Base-by-base conservation (phyloP, 2,113 vertebrate genomes). In the Zapornia atra region DNA sequence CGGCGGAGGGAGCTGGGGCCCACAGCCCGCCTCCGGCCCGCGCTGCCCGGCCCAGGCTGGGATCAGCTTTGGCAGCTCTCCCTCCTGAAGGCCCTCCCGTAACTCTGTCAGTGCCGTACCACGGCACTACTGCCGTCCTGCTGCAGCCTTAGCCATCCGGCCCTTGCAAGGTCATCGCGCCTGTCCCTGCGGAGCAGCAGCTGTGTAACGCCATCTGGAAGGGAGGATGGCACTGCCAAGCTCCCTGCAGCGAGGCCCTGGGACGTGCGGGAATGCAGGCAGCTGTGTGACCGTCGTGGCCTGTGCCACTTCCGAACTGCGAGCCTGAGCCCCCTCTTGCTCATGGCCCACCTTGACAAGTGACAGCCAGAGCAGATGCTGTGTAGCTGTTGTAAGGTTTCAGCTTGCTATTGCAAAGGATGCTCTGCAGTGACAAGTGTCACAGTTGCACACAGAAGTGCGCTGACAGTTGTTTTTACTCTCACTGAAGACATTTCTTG, bases 261-360 rank as follows among this genome's bases (percentile, higher is more conserved):
- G 66, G 81, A 46, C 42, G 72, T 66, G 76, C 4, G 3, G 82
- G 83, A 86, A 90, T 31, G 80, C 59, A 29, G 82, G 78, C 59
- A 54, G 72, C 72, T 34, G 48, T 3, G 90, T 26, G 34, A 38
- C 5, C 36, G 33, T 42, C 22, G 3, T 1, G 59, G 61, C 75
- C 56, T 11, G 29, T 14, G 82, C 21, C 64, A 11, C 76, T 54
- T 57, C 76, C 90, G 34, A 64, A 25, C 4, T 2, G 22, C 12
- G 1, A 56, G 34, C 20, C 76, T 2, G 33, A 85, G 84, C 77
- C 60, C 82, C 0, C 1, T 1, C n/a, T 59, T 5, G 3, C 68
- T 80, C 12, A 0, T 1, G 3, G 44, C 14, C 69, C 57, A 12
- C 24, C 33, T 20, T 24, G 57, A 57, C 54, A 15, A 22, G 66